phyloP scores from a whole-genome alignment of 2,797 vertebrate genomes.

The Petrocephalus sullivani region DNA sequence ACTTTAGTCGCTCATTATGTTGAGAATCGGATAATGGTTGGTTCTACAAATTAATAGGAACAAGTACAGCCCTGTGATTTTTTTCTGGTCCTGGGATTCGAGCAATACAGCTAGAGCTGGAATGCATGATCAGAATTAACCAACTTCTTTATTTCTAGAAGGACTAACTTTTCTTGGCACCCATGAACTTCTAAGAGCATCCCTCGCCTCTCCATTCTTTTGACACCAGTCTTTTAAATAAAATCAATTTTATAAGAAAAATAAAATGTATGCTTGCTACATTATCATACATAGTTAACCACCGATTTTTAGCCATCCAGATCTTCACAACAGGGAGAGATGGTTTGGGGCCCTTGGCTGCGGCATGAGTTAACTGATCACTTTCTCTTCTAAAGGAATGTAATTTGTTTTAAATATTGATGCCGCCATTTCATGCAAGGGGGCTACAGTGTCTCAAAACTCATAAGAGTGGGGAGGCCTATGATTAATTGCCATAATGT shows the following conservation, averaged over 20 bases:
- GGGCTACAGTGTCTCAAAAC: slow-evolving; percentile 16
- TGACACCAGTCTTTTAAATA: background rate
- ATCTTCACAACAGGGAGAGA: background rate
- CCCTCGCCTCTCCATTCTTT: slow-evolving; percentile 8
- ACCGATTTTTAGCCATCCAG: background rate
- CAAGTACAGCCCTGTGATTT: background rate
- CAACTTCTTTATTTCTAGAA: background rate
- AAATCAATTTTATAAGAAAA: background rate
- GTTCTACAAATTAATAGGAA: background rate
- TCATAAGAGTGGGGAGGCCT: slow-evolving; percentile 25
- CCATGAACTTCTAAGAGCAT: background rate
- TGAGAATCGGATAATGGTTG: too few relatives aligned
- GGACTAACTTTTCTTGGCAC: background rate
- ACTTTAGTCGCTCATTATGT: background rate
- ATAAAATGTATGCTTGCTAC: background rate
- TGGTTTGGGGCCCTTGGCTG: slow-evolving; percentile 1
- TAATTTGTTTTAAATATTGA: slow-evolving; percentile 32
- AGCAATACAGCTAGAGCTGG: background rate
- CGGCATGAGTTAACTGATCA: slow-evolving; percentile 19
- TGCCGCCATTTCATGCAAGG: slow-evolving; percentile 26
- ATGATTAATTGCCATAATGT: slow-evolving; percentile 58
- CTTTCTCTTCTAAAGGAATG: slow-evolving; percentile 20
- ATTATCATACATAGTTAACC: background rate
- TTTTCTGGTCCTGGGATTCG: background rate
- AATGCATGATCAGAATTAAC: background rate